These are phyloP conservation scores for Diplazon laetatorius DNA, from an alignment of 2,888 invertebrate species.

Conservation along the genomic window DNA sequence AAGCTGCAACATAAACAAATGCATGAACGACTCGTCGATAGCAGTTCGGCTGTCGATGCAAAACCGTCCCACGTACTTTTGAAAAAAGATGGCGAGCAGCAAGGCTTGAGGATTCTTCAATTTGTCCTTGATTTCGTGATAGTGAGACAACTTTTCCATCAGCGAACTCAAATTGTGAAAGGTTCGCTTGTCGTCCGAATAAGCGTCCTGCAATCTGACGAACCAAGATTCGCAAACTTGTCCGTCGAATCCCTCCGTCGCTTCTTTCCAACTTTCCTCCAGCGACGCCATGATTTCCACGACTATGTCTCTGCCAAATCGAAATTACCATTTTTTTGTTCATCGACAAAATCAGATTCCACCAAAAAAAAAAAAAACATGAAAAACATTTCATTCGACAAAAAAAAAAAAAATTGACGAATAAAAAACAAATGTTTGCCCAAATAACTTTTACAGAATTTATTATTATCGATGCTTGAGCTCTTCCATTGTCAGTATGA, in stretches of 20 bases:
- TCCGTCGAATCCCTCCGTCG: constrained; percentile 77
- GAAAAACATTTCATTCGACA: background rate
- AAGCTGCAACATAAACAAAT: constrained; percentile 78
- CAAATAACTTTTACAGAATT: background rate
- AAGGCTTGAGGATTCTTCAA: constrained; percentile 83
- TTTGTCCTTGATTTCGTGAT: constrained; percentile 80
- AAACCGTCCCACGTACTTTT: constrained; percentile 83
- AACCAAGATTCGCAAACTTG: constrained; percentile 81
- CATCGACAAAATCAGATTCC: background rate
- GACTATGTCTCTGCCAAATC: no score
- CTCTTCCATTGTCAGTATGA: background rate
- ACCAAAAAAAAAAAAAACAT: background rate
- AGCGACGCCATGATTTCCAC: constrained; percentile 75
- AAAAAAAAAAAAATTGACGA: background rate
- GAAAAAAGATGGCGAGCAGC: constrained; percentile 84
- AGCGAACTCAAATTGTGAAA: constrained; percentile 84
- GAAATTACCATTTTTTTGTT: no score
- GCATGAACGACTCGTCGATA: no score
- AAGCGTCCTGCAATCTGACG: constrained; percentile 78
- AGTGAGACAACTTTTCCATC: constrained; percentile 82
- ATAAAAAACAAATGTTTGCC: background rate
- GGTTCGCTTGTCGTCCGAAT: constrained; percentile 82
- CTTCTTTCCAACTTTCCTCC: constrained; percentile 81
- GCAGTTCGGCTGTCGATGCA: no score
- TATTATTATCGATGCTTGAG: background rate